Percentiles rank a stretch among this genome's conserved stretches.
These are phyloP conservation scores for Raja brachyura DNA, from an alignment of 2,113 vertebrate species.

Conservation along the genomic window DNA sequence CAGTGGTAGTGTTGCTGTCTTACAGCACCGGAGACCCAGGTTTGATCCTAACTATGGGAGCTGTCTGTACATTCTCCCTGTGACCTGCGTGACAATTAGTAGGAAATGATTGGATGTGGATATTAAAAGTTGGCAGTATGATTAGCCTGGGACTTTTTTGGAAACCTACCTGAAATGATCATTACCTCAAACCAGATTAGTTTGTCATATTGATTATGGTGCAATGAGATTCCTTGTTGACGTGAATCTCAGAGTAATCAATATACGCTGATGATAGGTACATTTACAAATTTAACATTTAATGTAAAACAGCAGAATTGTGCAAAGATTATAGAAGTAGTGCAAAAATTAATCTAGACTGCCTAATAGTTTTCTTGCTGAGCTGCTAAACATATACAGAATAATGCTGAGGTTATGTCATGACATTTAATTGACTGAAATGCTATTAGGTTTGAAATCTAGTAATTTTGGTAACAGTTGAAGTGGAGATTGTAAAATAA, in stretches of 20 bases:
- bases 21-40: too few species aligned
- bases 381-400: neutral
- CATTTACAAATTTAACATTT: too few species aligned
- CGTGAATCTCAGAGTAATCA: too few species aligned
- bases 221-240: too few species aligned
- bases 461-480: neutral
- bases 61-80: too few species aligned
- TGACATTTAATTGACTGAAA: neutral
- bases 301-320: too few species aligned
- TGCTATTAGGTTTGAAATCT: neutral
- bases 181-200: neutral
- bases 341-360: neutral
- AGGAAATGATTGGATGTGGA: neutral
- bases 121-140: neutral
- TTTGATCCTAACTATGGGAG: too few species aligned
- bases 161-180: neutral
- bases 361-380: neutral
- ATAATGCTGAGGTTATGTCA: neutral
- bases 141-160: neutral
- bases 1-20: too few species aligned
- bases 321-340: too few species aligned
- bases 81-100: too few species aligned
- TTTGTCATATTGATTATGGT: too few species aligned
- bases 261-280: too few species aligned
- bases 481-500: neutral